A percentile compares a stretch with the other conserved stretches of the same genome.
phyloP scores from a whole-genome alignment of 1,140 invertebrate genomes.

The Coelopa frigida region DNA sequence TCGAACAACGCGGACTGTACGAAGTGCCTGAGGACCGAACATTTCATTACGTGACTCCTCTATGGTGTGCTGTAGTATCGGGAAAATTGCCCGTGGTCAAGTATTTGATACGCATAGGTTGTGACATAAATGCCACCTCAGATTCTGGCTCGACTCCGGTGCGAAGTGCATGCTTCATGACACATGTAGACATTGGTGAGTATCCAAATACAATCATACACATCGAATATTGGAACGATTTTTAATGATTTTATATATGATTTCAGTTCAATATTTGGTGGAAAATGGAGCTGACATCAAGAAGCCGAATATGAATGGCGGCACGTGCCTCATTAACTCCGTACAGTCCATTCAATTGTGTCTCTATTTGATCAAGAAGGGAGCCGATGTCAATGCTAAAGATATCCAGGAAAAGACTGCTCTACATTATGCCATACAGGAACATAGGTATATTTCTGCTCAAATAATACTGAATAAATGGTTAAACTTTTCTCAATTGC shows the following conservation, averaged over 20 bases:
- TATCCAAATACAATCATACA: background rate
- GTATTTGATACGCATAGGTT: conserved; percentile 70
- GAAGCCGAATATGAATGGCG: conserved; percentile 83
- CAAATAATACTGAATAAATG: too few species aligned
- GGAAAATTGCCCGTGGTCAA: conserved; percentile 72
- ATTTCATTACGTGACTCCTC: conserved; percentile 74
- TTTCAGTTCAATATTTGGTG: conserved; percentile 66
- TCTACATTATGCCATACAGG: conserved; percentile 89
- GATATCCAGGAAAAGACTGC: conserved; percentile 90
- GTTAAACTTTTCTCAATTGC: too few species aligned
- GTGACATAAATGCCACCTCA: conserved; percentile 75
- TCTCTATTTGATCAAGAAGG: conserved; percentile 67
- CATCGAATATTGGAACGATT: conserved; percentile 7
- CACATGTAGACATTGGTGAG: conserved; percentile 67
- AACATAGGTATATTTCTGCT: too few species aligned
- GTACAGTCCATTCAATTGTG: conserved; percentile 80
- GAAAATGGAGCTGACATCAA: conserved; percentile 79
- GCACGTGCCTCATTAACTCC: conserved; percentile 89
- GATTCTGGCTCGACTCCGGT: conserved; percentile 81
- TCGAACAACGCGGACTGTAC: conserved; percentile 76
- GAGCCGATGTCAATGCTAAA: conserved; percentile 75
- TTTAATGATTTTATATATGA: background rate
- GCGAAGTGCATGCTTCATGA: conserved; percentile 89
- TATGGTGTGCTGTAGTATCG: conserved; percentile 92
- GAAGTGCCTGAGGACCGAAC: conserved; percentile 65